Percentiles rank a stretch among this genome's conserved stretches.
phyloP scores from a whole-genome alignment of 2,888 invertebrate species.

The Pollenia angustigena region DNA sequence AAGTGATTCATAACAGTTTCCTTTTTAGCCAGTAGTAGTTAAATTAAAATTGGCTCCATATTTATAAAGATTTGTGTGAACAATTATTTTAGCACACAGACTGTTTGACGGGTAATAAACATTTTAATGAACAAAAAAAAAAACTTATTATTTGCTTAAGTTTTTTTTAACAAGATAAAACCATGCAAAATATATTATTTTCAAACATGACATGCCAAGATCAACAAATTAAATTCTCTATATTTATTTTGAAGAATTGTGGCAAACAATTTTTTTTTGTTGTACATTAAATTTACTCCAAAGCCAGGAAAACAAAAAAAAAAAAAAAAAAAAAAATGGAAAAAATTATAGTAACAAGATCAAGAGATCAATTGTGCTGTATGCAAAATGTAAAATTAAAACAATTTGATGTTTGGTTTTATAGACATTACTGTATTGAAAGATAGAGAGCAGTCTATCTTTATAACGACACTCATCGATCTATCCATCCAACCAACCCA shows the following conservation, averaged over 20 bases:
- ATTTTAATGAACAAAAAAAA: not conserved
- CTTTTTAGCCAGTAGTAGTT: conserved; percentile 45
- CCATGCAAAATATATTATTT: conserved; percentile 69
- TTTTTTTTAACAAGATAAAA: conserved; percentile 60
- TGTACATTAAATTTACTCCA: not conserved
- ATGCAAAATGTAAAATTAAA: conserved; percentile 60
- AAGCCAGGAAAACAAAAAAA: conserved; percentile 25
- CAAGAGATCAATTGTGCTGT: conserved; percentile 66
- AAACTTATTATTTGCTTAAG: conserved; percentile 4
- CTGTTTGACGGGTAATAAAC: conserved; percentile 62
- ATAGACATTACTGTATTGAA: conserved; percentile 24
- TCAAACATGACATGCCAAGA: conserved; percentile 67
- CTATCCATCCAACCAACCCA: not conserved
- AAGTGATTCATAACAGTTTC: conserved; percentile 5
- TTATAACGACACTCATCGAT: conserved; percentile 53
- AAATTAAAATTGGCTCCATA: conserved; percentile 20
- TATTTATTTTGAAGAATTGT: conserved; percentile 28
- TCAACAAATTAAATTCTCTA: conserved; percentile 61
- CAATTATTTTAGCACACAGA: conserved; percentile 53
- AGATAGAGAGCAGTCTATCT: conserved; percentile 18
- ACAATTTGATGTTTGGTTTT: conserved; percentile 51
- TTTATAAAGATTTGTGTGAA: conserved; percentile 15
- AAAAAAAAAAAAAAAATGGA: not conserved
- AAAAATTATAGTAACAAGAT: conserved; percentile 60
- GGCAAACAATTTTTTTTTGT: not conserved